These are phyloP conservation scores for Leucosticte australis DNA, from an alignment of 2,113 vertebrate genomes.

Conservation along the genomic window DNA sequence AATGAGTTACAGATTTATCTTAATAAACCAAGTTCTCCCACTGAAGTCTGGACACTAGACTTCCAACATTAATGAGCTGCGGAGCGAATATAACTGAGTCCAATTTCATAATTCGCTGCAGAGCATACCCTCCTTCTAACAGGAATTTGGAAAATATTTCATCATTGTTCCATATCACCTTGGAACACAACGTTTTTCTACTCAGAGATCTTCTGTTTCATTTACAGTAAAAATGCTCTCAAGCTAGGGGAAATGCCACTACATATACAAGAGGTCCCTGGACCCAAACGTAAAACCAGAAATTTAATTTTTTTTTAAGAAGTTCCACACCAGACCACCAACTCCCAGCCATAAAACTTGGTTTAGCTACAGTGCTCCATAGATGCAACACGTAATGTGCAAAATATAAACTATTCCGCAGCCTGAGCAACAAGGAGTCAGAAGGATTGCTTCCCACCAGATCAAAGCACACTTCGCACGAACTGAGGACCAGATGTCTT, in stretches of 20 bases:
- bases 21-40: not conserved
- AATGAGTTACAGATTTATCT: not conserved
- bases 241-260: not conserved
- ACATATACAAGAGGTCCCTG: not conserved
- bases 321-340: not conserved
- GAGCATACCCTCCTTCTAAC: not conserved
- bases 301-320: not conserved
- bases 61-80: slow-evolving; percentile 17
- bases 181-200: not conserved
- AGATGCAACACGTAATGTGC: not conserved
- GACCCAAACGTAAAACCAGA: not conserved
- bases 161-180: not conserved
- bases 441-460: not conserved
- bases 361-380: not conserved
- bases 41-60: not conserved
- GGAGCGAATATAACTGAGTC: not conserved
- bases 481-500: slow-evolving; percentile 20
- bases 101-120: not conserved
- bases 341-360: not conserved
- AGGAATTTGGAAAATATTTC: not conserved
- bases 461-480: not conserved
- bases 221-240: not conserved
- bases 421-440: not conserved
- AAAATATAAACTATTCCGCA: not conserved
- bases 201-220: not conserved